These are phyloP conservation scores for Spatula versicolor DNA, from an alignment of 2,797 vertebrate species.

Conservation along the genomic window DNA sequence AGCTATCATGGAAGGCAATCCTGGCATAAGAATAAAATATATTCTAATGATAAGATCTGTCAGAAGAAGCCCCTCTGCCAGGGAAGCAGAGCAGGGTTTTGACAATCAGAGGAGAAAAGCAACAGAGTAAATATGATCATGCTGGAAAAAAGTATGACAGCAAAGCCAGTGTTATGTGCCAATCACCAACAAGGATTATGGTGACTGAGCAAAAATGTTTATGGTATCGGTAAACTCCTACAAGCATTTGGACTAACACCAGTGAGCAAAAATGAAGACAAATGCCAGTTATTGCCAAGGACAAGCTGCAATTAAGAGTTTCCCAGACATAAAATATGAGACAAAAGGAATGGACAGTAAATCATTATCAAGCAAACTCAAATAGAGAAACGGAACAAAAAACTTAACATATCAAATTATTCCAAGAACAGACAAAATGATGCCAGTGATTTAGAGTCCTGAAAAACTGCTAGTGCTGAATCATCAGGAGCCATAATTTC, in stretches of 20 bases:
- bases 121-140: background rate
- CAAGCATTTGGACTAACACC: background rate
- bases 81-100: background rate
- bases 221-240: background rate
- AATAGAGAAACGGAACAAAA: conserved; percentile 19
- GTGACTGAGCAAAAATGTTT: background rate
- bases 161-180: background rate
- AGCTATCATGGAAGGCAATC: background rate
- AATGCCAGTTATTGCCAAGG: background rate
- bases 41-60: background rate
- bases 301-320: background rate
- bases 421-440: background rate
- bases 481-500: background rate
- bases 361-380: background rate
- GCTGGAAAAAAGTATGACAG: background rate
- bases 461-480: conserved; percentile 6
- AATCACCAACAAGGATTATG: background rate
- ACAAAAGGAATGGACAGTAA: background rate
- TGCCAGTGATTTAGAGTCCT: background rate
- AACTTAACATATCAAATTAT: background rate
- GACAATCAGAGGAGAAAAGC: background rate
- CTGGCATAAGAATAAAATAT: background rate
- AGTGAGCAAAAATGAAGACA: background rate
- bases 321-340: conserved; percentile 6
- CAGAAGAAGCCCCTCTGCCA: background rate